phyloP scores from a whole-genome alignment of 2,888 invertebrate species.

The Platycnemis pennipes region DNA sequence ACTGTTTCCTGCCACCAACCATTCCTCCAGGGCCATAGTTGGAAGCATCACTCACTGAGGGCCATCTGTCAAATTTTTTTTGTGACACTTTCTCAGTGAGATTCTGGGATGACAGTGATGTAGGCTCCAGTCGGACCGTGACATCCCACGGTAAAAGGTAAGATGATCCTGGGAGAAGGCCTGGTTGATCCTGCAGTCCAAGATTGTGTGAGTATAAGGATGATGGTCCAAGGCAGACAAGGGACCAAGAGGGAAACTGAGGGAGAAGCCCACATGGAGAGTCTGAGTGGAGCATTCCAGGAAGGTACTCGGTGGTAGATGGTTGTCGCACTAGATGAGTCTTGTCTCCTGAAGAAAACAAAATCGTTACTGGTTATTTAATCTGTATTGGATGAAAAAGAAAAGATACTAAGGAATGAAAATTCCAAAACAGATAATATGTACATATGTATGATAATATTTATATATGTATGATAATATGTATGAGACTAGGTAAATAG shows the following conservation, averaged over 20 bases:
- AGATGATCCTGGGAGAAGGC: slow-evolving; percentile 93
- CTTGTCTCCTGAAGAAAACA: slow-evolving; percentile 45
- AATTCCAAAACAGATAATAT: too few relatives aligned
- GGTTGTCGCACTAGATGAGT: slow-evolving; percentile 85
- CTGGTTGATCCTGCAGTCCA: slow-evolving; percentile 94
- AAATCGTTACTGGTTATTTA: background rate
- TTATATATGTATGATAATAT: too few relatives aligned
- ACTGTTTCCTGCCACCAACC: slow-evolving; percentile 23
- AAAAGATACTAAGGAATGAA: too few relatives aligned
- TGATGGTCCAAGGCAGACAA: slow-evolving; percentile 94
- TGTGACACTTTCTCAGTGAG: slow-evolving; percentile 43
- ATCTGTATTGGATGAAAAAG: background rate
- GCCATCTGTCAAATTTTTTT: slow-evolving; percentile 78
- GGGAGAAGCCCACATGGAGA: slow-evolving; percentile 89
- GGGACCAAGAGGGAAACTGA: slow-evolving; percentile 93
- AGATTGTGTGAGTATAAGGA: slow-evolving; percentile 94
- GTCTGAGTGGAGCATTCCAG: slow-evolving; percentile 92
- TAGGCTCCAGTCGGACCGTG: slow-evolving; percentile 81
- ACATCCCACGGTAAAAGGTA: slow-evolving; percentile 97
- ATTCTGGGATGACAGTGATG: slow-evolving; percentile 70
- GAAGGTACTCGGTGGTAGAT: slow-evolving; percentile 94
- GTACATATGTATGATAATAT: too few relatives aligned
- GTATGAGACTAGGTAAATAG: too few relatives aligned
- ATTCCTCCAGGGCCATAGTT: slow-evolving; percentile 45
- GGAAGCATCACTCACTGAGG: slow-evolving; percentile 76